Conservation (phyloP, 2,797 vertebrate genomes). For the Tokudaia tokunoshimensis region DNA sequence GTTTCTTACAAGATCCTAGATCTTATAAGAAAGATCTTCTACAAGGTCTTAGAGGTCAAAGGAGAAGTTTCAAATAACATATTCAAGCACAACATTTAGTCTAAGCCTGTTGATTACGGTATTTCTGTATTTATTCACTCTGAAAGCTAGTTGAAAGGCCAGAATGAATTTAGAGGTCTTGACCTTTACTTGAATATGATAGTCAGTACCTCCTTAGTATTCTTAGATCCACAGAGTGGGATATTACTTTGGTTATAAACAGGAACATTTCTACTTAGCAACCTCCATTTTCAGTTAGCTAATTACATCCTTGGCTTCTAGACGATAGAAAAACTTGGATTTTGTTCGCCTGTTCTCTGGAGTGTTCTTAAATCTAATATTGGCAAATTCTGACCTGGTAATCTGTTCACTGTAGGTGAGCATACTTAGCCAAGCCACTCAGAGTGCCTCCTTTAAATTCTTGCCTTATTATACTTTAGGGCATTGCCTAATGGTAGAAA, state of each 20-base stretch:
- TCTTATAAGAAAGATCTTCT: background rate
- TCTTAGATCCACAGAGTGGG: background rate
- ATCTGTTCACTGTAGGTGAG: background rate
- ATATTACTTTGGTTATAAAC: slow-evolving; percentile 15
- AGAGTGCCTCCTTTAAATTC: slow-evolving; percentile 23
- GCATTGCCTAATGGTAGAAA: slow-evolving; percentile 15
- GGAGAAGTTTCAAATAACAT: slow-evolving; percentile 44
- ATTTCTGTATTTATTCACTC: slow-evolving; percentile 30
- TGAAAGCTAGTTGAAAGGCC: slow-evolving; percentile 57
- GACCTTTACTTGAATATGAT: slow-evolving; percentile 3
- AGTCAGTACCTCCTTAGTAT: background rate
- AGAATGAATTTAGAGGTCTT: slow-evolving; percentile 65
- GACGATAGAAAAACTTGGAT: slow-evolving; percentile 9
- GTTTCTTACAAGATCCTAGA: slow-evolving; percentile 27
- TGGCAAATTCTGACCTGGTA: background rate
- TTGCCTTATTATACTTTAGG: background rate
- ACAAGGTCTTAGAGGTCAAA: background rate
- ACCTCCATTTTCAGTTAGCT: slow-evolving; percentile 31
- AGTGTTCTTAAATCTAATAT: slow-evolving; percentile 38
- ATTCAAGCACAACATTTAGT: slow-evolving; percentile 53
- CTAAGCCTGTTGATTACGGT: slow-evolving; percentile 20
- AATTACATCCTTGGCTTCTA: slow-evolving; percentile 49
- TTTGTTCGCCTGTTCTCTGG: slow-evolving; percentile 46
- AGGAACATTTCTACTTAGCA: slow-evolving; percentile 33
- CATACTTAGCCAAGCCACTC: background rate